Base-by-base conservation (phyloP, 2,113 vertebrate genomes). In the Alligator sinensis region DNA sequence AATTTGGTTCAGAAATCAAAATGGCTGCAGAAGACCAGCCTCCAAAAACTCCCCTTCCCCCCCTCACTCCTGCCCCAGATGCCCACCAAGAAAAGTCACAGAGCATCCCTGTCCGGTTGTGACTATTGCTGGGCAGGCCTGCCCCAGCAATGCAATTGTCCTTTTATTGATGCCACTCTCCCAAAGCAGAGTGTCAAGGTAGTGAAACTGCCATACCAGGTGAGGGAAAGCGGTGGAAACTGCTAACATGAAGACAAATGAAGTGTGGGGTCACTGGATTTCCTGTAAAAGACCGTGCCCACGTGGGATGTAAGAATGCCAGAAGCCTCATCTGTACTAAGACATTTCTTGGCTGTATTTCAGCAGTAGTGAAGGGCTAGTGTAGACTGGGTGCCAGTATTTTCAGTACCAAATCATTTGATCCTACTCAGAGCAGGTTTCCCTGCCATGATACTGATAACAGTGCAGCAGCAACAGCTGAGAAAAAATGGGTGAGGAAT, bases 111-210 rank as follows among this genome's bases (percentile, higher is more conserved):
- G 30, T 68, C n/a, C 60, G 88, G 79, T 74, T 62, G 7, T 9
- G 28, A 77, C 60, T 15, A 5, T 28, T 60, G 82, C 83, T 63
- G 30, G 59, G 17, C 64, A 10, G 62, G 0, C 0, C 18, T 17
- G 47, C 15, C 70, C 70, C 21, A 24, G 24, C 21, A 47, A 22
- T 47, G 19, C 8, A 22, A 12, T 5, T 25, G 6, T 2, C 25
- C 0, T 0, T 63, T n/a, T 47, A 61, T 38, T 25, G 9, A 4
- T 83, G 77, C 27, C 34, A 10, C 63, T 90, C 77, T 83, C 78
- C 68, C 75, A 58, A 27, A 92, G 63, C 21, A 17, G 25, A 38
- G 34, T 61, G 30, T 34, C 24, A 79, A 27, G 47, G 47, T 47
- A 47, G 47, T 47, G 8, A 79, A 59, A 34, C 28, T 15, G 22